phyloP scores from a whole-genome alignment of 2,113 vertebrate genomes.

The Pedetes capensis region DNA sequence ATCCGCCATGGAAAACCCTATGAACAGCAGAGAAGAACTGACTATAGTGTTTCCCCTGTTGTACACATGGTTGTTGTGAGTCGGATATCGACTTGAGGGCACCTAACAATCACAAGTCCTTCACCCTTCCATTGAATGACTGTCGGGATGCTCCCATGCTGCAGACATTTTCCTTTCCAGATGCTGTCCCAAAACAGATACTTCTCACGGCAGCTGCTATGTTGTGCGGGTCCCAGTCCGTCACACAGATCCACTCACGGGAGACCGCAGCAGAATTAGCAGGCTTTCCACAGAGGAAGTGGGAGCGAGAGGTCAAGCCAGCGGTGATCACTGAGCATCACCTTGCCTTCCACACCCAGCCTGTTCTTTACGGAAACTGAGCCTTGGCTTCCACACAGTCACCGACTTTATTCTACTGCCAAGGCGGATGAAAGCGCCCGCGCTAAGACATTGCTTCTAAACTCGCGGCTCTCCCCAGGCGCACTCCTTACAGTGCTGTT shows the following conservation, averaged over 20 bases:
- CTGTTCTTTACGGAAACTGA: not conserved
- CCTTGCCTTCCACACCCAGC: rapidly evolving
- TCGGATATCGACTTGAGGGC: too few species aligned
- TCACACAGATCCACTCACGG: rapidly evolving
- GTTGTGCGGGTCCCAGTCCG: rapidly evolving
- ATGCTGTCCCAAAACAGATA: not conserved
- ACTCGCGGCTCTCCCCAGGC: rapidly evolving
- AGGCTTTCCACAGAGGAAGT: not conserved
- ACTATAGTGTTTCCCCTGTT: too few species aligned
- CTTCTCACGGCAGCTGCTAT: too few species aligned
- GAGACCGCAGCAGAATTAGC: rapidly evolving
- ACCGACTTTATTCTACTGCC: not conserved
- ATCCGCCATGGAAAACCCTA: too few species aligned
- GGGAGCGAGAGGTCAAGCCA: rapidly evolving
- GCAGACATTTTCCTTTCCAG: not conserved
- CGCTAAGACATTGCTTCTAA: not conserved
- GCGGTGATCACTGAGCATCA: rapidly evolving
- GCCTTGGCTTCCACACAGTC: not conserved
- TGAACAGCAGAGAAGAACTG: too few species aligned
- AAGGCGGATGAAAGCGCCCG: not conserved
- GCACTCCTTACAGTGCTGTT: rapidly evolving
- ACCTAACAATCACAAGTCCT: too few species aligned
- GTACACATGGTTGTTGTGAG: too few species aligned
- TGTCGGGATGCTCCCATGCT: rapidly evolving
- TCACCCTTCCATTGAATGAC: rapidly evolving